phyloP scores from a whole-genome alignment of 2,888 invertebrate species.

The Arrhopalites spinosus region DNA sequence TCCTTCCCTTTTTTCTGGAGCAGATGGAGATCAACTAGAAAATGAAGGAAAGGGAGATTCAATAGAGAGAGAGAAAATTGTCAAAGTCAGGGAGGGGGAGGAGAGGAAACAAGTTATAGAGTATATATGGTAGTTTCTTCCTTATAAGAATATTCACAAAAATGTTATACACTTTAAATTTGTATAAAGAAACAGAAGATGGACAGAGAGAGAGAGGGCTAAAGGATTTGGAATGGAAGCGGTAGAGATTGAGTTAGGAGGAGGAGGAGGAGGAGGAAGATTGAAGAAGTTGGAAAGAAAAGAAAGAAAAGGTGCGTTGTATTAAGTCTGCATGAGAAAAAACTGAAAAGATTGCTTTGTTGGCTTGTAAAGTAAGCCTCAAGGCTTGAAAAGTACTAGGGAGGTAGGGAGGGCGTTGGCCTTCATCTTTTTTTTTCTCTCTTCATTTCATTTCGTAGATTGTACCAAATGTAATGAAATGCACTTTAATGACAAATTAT shows the following conservation, averaged over 20 bases:
- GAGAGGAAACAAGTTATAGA: too few species aligned
- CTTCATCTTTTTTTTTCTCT: slow-evolving; percentile 1
- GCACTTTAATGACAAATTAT: slow-evolving; percentile 8
- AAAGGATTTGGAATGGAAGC: background rate
- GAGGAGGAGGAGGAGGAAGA: background rate
- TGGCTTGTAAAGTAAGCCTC: slow-evolving; percentile 16
- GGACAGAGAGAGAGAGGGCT: background rate
- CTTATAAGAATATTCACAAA: too few species aligned
- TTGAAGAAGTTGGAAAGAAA: background rate
- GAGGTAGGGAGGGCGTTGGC: slow-evolving; percentile 13
- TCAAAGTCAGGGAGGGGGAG: background rate
- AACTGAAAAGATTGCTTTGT: slow-evolving; percentile 3
- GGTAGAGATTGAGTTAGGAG: background rate
- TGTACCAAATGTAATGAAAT: too few species aligned
- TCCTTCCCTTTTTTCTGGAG: too few species aligned
- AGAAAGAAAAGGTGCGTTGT: slow-evolving; percentile 16
- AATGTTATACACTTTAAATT: too few species aligned
- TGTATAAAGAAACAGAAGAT: background rate
- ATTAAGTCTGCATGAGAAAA: background rate
- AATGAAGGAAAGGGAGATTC: too few species aligned
- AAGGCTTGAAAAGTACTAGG: slow-evolving; percentile 16
- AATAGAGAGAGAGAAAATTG: too few species aligned
- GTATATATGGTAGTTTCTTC: too few species aligned
- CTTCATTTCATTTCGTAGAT: background rate
- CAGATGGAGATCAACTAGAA: too few species aligned